Conservation (phyloP, 2,888 invertebrate species). For the Lycia hirtaria region DNA sequence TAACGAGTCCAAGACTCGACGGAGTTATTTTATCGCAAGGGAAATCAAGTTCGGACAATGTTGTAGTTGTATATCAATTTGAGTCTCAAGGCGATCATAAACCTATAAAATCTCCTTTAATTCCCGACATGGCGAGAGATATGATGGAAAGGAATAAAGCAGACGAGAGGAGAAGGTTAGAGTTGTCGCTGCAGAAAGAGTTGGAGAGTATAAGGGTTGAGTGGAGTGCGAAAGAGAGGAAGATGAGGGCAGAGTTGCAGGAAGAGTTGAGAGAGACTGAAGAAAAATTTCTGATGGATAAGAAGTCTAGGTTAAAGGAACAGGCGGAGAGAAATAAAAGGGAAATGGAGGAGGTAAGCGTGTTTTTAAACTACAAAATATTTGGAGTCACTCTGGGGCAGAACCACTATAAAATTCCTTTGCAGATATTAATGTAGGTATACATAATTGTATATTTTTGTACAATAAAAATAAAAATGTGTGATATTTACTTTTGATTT, state of each 20-base stretch:
- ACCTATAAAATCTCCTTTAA: constrained; percentile 68
- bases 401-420: too few species aligned
- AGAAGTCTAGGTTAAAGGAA: constrained; percentile 71
- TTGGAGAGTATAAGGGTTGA: constrained; percentile 84
- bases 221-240: constrained; percentile 84
- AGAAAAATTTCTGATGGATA: constrained; percentile 73
- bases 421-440: too few species aligned
- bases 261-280: constrained; percentile 81
- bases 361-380: too few species aligned
- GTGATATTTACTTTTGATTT: too few species aligned
- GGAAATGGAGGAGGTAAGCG: constrained; percentile 76
- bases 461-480: too few species aligned
- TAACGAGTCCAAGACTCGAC: constrained; percentile 73
- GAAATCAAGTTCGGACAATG: constrained; percentile 74
- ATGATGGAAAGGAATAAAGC: constrained; percentile 74
- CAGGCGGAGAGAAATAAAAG: constrained; percentile 74
- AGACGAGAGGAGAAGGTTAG: constrained; percentile 73
- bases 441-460: too few species aligned
- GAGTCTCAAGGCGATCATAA: constrained; percentile 71
- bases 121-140: constrained; percentile 74
- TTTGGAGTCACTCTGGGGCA: too few species aligned
- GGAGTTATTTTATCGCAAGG: constrained; percentile 79
- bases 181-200: constrained; percentile 77
- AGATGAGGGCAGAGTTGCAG: constrained; percentile 81
- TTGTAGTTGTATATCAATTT: constrained; percentile 79